Evolutionary conservation across 2,888 invertebrate species (phyloP), one percentile per base, ranked within the genome.

Genomic region (Pandemis corylana): DNA sequence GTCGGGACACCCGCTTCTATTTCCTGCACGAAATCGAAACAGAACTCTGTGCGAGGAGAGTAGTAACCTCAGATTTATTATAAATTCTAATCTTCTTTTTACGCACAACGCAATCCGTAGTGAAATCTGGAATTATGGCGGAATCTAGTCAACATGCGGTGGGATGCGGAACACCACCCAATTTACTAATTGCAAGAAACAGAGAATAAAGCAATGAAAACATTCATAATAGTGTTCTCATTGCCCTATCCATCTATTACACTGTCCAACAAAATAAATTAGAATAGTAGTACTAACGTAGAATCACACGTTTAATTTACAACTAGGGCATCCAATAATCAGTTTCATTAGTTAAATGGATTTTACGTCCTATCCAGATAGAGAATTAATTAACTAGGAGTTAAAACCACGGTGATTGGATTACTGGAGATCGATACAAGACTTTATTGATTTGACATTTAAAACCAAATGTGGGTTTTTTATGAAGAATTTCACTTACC

Each of bases 1-100:
- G 59, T 59, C 56, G 51, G 63, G 64, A 59, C 36, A 74, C 41
- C n/a, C 49, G 64, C 5, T 65, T 74, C 28, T 36, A 74, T 74
- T 74, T 74, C 59, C 59, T 53, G 20, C 44, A 61, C 49, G 20
- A 63, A 72, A 72, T 68, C 44, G 63, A 62, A 36, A 41, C 28
- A 28, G 7, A 12, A 59, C 10, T 28, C 10, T 7, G 9, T n/a
- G n/a, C 13, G 5, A n/a, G n/a, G 53, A 7, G 9, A 56, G 5
- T 15, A 7, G 56, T 56, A 49, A 12, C 49, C 20, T 53, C 2
- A 56, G 56, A 56, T 56, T 56, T 56, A 20, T 56, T 56, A 20
- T 9, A 51, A 49, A 12, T 49, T 49, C 10, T 12, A 10, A 10
- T 12, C 4, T 12, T 12, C 10, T 12, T 12, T 49, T 49, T 46